Percentiles rank a stretch among this genome's conserved stretches.
Conservation (phyloP, 2,797 vertebrate species). For the Esox masquinongy region DNA sequence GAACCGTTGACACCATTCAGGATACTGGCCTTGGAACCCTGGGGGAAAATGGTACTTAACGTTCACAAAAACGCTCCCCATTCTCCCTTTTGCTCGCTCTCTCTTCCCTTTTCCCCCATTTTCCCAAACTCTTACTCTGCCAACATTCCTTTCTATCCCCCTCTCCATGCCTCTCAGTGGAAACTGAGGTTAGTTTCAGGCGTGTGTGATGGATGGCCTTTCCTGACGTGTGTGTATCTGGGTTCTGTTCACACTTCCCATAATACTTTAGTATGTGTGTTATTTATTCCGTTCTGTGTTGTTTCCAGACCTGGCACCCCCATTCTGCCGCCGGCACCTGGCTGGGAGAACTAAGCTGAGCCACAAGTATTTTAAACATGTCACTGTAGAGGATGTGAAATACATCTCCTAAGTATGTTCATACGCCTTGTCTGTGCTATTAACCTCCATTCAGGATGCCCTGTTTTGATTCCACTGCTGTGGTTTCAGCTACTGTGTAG, state of each 20-base stretch:
- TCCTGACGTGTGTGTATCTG: background rate
- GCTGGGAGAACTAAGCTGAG: background rate
- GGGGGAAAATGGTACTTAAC: slow-evolving; percentile 27
- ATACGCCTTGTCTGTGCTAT: background rate
- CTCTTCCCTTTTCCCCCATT: background rate
- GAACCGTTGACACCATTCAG: background rate
- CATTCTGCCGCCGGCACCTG: background rate
- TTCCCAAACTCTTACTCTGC: background rate
- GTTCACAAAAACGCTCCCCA: background rate
- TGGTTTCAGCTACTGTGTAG: background rate
- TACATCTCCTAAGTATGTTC: background rate
- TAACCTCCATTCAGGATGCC: background rate
- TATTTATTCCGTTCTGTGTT: slow-evolving; percentile 2
- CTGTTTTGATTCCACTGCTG: background rate
- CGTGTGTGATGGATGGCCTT: slow-evolving; percentile 21
- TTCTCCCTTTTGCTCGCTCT: background rate
- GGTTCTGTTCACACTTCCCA: background rate
- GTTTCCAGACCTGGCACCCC: slow-evolving; percentile 4
- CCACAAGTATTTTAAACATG: slow-evolving; percentile 5
- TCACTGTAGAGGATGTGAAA: background rate
- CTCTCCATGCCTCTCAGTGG: background rate
- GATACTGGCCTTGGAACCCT: slow-evolving; percentile 45
- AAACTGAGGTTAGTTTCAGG: slow-evolving; percentile 4
- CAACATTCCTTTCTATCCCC: background rate
- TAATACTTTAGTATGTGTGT: background rate